Percentiles rank a stretch among this genome's conserved stretches.
These are phyloP conservation scores for Sebastes iracundus DNA, from an alignment of 2,797 vertebrate genomes.

Conservation along the genomic window DNA sequence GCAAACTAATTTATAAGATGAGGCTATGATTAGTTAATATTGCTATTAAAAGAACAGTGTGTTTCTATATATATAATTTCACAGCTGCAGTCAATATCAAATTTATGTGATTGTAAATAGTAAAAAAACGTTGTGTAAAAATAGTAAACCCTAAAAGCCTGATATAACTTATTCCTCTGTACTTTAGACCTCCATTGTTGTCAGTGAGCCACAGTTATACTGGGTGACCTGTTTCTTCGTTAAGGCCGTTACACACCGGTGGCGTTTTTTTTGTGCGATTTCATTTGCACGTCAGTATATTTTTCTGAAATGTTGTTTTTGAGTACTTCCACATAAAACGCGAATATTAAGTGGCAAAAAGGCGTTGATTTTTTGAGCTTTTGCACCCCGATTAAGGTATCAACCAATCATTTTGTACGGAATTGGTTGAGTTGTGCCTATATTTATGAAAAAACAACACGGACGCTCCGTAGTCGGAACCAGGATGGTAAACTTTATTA, in stretches of 20 bases:
- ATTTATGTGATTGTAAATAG: background rate
- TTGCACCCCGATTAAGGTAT: too few species aligned
- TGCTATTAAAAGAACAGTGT: background rate
- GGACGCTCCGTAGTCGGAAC: accelerated
- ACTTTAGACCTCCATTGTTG: background rate
- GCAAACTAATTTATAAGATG: background rate
- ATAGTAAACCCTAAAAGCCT: background rate
- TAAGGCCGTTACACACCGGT: too few species aligned
- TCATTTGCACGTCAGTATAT: too few species aligned
- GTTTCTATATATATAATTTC: background rate
- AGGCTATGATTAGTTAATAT: background rate
- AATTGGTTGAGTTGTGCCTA: too few species aligned
- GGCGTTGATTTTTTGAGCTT: too few species aligned
- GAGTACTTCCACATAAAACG: background rate
- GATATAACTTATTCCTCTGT: too few species aligned
- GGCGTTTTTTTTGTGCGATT: too few species aligned
- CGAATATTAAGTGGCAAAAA: accelerated
- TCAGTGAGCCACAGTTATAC: background rate
- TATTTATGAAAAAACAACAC: too few species aligned
- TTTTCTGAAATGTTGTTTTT: too few species aligned
- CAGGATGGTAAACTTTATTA: too few species aligned
- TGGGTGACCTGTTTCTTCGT: background rate
- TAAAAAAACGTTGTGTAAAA: background rate
- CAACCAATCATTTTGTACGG: too few species aligned
- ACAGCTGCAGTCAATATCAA: background rate